Conservation (phyloP, 1,140 invertebrate species). For the Dendroctonus valens region DNA sequence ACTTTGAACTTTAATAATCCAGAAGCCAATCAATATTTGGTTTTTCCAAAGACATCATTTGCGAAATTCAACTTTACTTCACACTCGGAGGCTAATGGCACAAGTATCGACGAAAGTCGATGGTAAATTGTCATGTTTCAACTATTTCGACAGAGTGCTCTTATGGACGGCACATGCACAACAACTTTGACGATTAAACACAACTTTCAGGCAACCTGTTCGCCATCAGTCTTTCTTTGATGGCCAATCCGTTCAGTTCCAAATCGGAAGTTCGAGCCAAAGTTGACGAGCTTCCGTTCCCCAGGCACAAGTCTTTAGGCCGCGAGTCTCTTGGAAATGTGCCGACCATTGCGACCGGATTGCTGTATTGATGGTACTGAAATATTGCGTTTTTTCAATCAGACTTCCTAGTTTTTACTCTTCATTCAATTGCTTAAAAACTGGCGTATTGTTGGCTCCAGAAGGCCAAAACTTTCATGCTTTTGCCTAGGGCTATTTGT, state of each 20-base stretch:
- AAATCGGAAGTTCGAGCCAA: conserved; percentile 42
- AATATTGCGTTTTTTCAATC: not conserved
- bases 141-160: not conserved
- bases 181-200: conserved; percentile 55
- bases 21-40: not conserved
- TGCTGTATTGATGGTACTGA: conserved; percentile 49
- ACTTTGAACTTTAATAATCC: not conserved
- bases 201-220: conserved; percentile 73
- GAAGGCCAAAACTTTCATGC: too few species aligned
- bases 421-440: too few species aligned
- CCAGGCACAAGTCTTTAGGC: conserved; percentile 48
- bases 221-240: conserved; percentile 72
- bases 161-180: conserved; percentile 22
- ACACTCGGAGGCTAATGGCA: too few species aligned
- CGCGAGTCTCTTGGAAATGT: conserved; percentile 49
- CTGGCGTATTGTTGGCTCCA: too few species aligned
- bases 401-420: too few species aligned
- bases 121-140: too few species aligned
- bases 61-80: not conserved
- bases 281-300: conserved; percentile 43
- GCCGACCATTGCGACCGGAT: conserved; percentile 48
- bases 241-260: conserved; percentile 65
- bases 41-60: not conserved
- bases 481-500: too few species aligned
- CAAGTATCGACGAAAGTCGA: too few species aligned